Percentiles rank a stretch among this genome's conserved stretches.
phyloP scores from a whole-genome alignment of 2,113 vertebrate species.

The Taxidea taxus region DNA sequence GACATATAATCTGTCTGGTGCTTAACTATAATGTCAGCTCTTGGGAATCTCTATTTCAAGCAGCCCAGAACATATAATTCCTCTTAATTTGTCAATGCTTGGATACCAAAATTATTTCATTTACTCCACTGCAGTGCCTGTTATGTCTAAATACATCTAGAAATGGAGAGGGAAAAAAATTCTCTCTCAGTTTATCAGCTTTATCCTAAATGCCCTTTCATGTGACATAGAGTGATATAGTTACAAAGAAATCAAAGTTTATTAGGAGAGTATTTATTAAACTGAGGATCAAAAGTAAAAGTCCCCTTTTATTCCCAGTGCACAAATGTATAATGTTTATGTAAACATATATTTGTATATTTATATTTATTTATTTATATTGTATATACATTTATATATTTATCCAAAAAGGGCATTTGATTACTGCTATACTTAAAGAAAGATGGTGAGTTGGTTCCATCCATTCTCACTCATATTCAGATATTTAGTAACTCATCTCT shows the following conservation, averaged over 20 bases:
- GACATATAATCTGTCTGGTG: neutral
- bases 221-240: neutral
- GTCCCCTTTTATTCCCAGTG: neutral
- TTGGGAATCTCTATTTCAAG: neutral
- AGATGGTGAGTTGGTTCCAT: neutral
- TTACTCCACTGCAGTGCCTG: neutral
- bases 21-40: neutral
- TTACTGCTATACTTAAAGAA: neutral
- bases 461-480: neutral
- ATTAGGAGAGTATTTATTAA: neutral
- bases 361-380: neutral
- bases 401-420: neutral
- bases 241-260: neutral
- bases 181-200: neutral
- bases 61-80: neutral
- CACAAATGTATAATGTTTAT: neutral
- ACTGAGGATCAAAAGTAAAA: neutral
- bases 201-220: neutral
- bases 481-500: neutral
- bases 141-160: neutral
- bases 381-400: neutral
- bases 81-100: neutral
- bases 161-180: neutral
- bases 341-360: neutral
- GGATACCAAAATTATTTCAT: neutral